Evolutionary conservation across 1,140 invertebrate genomes (phyloP), one percentile per base, ranked within the genome.

Genomic region (Ylistrum balloti): DNA sequence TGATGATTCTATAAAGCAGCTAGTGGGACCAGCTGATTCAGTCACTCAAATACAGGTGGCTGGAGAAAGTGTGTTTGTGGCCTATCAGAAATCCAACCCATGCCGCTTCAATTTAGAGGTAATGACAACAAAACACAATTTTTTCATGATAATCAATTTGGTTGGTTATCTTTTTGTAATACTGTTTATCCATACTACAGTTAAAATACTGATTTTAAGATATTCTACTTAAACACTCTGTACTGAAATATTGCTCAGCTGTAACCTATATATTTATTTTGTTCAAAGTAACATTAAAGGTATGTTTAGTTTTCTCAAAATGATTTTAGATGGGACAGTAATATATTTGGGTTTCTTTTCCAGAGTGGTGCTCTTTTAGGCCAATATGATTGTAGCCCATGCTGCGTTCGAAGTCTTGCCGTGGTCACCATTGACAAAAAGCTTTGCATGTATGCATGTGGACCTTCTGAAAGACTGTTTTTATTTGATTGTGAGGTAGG

Each of bases 31-130:
- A 0, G 41, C 88, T 15, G 87, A 87, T 5, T 41, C 90, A 33
- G 91, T 93, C 38, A 90, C 88, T 35, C 90, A 91, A 28, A 28
- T 94, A 56, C 86, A 93, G 33, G 85, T 93, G 0, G 34, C 88
- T 38, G 88, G 89, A 28, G 45, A 90, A 11, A 35, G 86, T 34
- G 48, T 94, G 0, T 94, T 91, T 90, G 91, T 92, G n/a, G 92
- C 92, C 17, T 94, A 91, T 28, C 89, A 92, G 56, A 88, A 88
- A 20, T 85, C 86, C 13, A 88, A 87, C 38, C 87, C 93, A 32
- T 89, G 88, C 33, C 91, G 89, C 28, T 94, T 91, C 88, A 85
- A 90, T 35, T 33, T 93, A 32, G 87, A 91, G 90, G 93, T 93
- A 91, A 85, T 28, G 85, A 15, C 9, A 0, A 9, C 41, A 13